phyloP scores from a whole-genome alignment of 2,113 vertebrate species.

The Centropus unirufus region DNA sequence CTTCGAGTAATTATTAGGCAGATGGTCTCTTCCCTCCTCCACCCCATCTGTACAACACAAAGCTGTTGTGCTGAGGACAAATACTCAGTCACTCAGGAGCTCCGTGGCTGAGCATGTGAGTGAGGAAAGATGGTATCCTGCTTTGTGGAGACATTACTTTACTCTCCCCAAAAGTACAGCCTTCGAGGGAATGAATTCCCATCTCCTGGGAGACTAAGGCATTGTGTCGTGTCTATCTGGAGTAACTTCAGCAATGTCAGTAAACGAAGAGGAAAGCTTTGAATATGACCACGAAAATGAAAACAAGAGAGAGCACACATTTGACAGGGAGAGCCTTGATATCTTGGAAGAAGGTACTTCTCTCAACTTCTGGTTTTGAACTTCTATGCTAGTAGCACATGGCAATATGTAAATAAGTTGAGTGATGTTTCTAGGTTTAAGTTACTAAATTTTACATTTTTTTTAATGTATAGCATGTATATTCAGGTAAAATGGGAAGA shows the following conservation, averaged over 20 bases:
- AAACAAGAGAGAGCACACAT: background rate
- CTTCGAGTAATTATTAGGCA: conserved; percentile 31
- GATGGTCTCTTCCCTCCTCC: conserved; percentile 56
- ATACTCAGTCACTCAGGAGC: background rate
- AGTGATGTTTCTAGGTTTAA: background rate
- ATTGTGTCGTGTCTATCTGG: background rate
- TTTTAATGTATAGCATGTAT: background rate
- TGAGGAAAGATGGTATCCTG: conserved; percentile 55
- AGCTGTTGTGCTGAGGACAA: conserved; percentile 3
- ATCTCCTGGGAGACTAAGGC: background rate
- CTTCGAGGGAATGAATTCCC: conserved; percentile 6
- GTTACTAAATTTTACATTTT: background rate
- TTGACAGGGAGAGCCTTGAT: conserved; percentile 53
- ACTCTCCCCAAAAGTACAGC: conserved; percentile 5
- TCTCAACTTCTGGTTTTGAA: background rate
- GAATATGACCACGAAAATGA: conserved; percentile 72
- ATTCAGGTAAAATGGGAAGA: background rate
- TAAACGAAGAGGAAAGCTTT: conserved; percentile 76
- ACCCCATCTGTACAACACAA: background rate
- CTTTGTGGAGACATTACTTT: conserved; percentile 27
- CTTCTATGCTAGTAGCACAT: background rate
- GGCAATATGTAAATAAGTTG: background rate
- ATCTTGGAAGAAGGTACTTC: conserved; percentile 83
- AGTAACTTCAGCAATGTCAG: conserved; percentile 75
- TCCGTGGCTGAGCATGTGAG: conserved; percentile 57